phyloP scores from a whole-genome alignment of 2,797 vertebrate genomes.

The Acanthurus tractus region DNA sequence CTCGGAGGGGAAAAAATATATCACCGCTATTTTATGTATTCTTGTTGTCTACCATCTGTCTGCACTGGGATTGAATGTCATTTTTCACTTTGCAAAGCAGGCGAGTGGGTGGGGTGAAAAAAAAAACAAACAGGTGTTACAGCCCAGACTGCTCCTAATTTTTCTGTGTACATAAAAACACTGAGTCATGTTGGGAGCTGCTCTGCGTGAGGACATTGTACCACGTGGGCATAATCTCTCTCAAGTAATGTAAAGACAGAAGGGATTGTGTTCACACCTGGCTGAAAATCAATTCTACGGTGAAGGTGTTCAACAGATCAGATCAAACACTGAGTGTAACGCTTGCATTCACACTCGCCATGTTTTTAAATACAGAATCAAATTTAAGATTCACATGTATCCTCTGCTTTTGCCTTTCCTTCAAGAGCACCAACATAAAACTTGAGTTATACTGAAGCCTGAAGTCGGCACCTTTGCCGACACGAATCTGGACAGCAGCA shows the following conservation, averaged over 20 bases:
- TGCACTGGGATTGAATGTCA: conserved; percentile 34
- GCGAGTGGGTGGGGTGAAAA: neutral
- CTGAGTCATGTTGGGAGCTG: neutral
- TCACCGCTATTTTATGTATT: conserved; percentile 54
- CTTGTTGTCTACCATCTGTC: conserved; percentile 55
- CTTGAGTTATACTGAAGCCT: neutral
- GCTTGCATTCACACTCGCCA: neutral
- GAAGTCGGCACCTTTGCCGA: neutral
- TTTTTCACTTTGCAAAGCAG: conserved; percentile 42
- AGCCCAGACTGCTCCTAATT: conserved; percentile 10
- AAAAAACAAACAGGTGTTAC: conserved; percentile 24
- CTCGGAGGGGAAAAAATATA: neutral
- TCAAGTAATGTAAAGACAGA: neutral
- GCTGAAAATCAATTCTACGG: neutral
- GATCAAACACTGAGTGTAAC: neutral
- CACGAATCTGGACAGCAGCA: conserved; percentile 17
- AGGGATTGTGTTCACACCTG: neutral
- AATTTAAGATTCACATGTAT: neutral
- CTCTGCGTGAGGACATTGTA: neutral
- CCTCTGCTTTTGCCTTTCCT: neutral
- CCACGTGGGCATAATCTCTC: neutral
- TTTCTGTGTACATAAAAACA: neutral
- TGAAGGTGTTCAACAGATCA: conserved; percentile 6
- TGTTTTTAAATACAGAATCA: neutral
- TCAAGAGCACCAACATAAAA: neutral